A percentile compares a stretch with the other conserved stretches of the same genome.
Evolutionary conservation across 2,113 vertebrate genomes (phyloP).

Genomic region (Petromus typicus): DNA sequence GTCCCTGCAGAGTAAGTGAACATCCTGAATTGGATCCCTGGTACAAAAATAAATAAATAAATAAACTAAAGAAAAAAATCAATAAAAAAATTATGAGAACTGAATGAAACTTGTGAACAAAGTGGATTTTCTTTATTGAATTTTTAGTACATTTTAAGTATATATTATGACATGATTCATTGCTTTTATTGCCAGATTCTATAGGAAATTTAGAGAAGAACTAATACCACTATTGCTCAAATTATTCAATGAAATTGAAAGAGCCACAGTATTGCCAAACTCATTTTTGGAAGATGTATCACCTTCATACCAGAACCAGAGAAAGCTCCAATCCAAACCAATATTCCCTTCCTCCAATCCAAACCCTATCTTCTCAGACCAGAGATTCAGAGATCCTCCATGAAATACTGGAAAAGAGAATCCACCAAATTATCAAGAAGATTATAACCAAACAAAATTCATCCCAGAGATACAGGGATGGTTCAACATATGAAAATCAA

Average conservation of each 20-base stretch:
- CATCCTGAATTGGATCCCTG: too few species aligned
- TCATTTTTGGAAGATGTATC: neutral
- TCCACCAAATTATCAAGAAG: neutral
- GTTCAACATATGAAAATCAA: neutral
- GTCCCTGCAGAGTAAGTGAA: too few species aligned
- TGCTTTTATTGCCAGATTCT: neutral
- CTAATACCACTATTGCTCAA: neutral
- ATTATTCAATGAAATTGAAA: neutral
- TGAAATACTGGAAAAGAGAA: neutral
- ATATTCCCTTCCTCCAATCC: too few species aligned
- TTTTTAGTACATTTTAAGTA: too few species aligned
- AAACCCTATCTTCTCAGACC: neutral
- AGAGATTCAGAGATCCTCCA: neutral
- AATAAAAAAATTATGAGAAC: neutral
- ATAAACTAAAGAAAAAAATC: neutral
- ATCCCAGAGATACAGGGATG: neutral
- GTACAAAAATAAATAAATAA: too few species aligned
- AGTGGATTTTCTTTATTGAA: too few species aligned
- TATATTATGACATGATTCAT: too few species aligned
- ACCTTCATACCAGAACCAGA: neutral
- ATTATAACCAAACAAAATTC: neutral
- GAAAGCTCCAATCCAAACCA: neutral
- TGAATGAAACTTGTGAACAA: neutral
- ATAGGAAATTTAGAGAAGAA: neutral
- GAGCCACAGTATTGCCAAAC: neutral